These are phyloP conservation scores for Dendropsophus ebraccatus DNA, from an alignment of 2,113 vertebrate species.

Conservation along the genomic window DNA sequence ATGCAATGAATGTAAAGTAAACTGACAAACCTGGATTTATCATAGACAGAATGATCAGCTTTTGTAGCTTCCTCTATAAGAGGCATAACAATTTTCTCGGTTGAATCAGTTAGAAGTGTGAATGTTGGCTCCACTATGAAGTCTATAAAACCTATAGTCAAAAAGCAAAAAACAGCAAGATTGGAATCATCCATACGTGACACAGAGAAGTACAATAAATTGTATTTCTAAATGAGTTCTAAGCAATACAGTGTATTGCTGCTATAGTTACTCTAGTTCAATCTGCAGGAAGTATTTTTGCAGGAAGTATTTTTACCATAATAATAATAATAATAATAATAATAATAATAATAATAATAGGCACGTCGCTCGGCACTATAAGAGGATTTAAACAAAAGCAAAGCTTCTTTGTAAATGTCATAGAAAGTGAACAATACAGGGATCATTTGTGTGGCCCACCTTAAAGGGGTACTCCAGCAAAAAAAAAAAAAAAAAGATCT, in stretches of 20 bases:
- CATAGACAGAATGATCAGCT: constrained; percentile 77
- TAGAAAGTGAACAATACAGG: too few relatives aligned
- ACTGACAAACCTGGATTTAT: constrained; percentile 79
- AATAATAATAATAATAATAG: too few relatives aligned
- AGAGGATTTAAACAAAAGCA: too few relatives aligned
- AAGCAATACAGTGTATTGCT: not conserved
- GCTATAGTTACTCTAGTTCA: not conserved
- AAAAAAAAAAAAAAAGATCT: too few relatives aligned
- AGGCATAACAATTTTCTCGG: constrained; percentile 96
- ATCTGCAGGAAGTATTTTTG: not conserved
- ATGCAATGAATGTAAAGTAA: not conserved
- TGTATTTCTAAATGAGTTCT: not conserved
- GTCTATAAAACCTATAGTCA: constrained; percentile 89
- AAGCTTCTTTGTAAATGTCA: too few relatives aligned
- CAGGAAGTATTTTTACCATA: too few relatives aligned
- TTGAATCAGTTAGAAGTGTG: constrained; percentile 92
- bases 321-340: too few relatives aligned
- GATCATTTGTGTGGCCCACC: too few relatives aligned
- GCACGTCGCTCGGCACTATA: too few relatives aligned
- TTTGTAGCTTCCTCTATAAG: constrained; percentile 94
- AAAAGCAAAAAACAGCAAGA: constrained; percentile 7
- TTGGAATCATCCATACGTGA: not conserved
- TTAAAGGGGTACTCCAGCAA: too few relatives aligned
- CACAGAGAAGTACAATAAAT: not conserved
- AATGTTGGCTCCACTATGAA: constrained; percentile 98